These are phyloP conservation scores for Patella pellucida DNA, from an alignment of 2,888 invertebrate genomes.

Conservation along the genomic window DNA sequence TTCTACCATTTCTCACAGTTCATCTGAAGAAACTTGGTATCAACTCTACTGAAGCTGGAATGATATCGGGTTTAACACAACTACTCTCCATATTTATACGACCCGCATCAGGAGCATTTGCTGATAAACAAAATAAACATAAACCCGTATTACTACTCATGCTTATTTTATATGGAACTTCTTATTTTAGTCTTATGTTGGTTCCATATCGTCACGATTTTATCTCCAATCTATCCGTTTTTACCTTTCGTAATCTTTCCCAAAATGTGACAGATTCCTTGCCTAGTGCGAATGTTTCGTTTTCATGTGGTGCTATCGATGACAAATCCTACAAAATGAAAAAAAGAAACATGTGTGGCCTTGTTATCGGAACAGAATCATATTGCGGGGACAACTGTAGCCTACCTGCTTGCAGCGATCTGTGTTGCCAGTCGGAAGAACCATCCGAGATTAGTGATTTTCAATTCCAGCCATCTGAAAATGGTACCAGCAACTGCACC, in stretches of 20 bases:
- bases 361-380: neutral
- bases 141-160: slow-evolving; percentile 27
- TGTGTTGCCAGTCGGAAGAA: too few species aligned
- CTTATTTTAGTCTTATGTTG: neutral
- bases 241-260: slow-evolving; percentile 18
- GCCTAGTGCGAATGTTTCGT: slow-evolving; percentile 25
- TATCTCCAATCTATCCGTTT: slow-evolving; percentile 2
- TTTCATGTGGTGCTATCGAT: slow-evolving; percentile 22
- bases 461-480: neutral
- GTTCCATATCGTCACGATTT: neutral
- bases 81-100: slow-evolving; percentile 26
- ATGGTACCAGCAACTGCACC: slow-evolving; percentile 15
- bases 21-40: slow-evolving; percentile 33
- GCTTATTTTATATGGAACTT: slow-evolving; percentile 11
- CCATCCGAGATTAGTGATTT: too few species aligned
- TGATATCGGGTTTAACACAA: slow-evolving; percentile 34
- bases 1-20: slow-evolving; percentile 35
- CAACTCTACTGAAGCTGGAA: slow-evolving; percentile 34
- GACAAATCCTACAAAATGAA: slow-evolving; percentile 2
- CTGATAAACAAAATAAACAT: slow-evolving; percentile 26
- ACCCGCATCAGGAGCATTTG: slow-evolving; percentile 30
- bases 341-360: neutral
- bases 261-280: slow-evolving; percentile 23
- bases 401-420: too few species aligned
- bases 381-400: slow-evolving; percentile 2